A percentile compares a stretch with the other conserved stretches of the same genome.
Evolutionary conservation across 2,113 vertebrate genomes (phyloP).

Genomic region (Climacteris rufus): DNA sequence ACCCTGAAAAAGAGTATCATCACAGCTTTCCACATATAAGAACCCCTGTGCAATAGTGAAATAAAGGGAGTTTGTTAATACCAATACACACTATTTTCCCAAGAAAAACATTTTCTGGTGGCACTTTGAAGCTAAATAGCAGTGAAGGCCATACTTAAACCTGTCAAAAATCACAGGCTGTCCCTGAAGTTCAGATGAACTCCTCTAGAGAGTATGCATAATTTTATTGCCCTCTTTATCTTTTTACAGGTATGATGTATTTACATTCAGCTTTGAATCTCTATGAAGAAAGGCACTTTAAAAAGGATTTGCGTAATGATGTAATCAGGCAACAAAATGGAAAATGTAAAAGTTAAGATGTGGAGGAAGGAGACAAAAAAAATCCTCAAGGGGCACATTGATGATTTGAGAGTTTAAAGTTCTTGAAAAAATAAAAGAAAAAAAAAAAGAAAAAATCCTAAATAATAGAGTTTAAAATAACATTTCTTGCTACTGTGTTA

Average conservation of each 20-base stretch:
- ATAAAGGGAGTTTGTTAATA: not conserved
- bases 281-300: not conserved
- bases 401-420: not conserved
- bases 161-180: not conserved
- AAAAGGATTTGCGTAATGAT: not conserved
- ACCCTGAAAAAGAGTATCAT: not conserved
- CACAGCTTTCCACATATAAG: not conserved
- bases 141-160: not conserved
- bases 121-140: not conserved
- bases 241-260: not conserved
- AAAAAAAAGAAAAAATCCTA: not conserved
- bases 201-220: not conserved
- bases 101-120: not conserved
- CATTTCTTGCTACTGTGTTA: not conserved
- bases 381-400: fast-evolving
- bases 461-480: not conserved
- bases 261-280: not conserved
- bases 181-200: not conserved
- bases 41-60: not conserved
- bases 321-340: not conserved
- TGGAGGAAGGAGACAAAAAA: not conserved
- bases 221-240: not conserved
- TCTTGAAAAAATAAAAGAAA: not conserved
- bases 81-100: not conserved
- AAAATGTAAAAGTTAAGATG: not conserved